Percentiles rank a stretch among this genome's conserved stretches.
Evolutionary conservation across 1,140 invertebrate species (phyloP).

Genomic region (Drosophila sechellia): DNA sequence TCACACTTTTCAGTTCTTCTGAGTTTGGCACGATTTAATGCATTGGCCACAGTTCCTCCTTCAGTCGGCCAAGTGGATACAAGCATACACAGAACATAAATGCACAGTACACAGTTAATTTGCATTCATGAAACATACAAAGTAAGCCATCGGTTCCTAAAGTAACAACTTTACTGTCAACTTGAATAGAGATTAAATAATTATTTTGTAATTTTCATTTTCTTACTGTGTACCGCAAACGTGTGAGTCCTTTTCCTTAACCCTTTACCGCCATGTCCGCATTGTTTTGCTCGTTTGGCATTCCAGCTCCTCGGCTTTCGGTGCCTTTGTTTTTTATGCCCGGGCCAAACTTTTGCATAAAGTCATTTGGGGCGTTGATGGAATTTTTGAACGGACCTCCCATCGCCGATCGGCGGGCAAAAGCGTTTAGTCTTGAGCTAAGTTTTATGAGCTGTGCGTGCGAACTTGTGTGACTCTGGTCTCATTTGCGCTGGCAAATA

Average conservation of each 20-base stretch:
- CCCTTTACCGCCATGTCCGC: constrained; percentile 24
- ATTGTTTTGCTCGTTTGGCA: constrained; percentile 54
- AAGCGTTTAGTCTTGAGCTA: constrained; percentile 47
- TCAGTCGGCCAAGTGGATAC: constrained; percentile 9
- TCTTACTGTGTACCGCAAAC: constrained; percentile 9
- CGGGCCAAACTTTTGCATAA: constrained; percentile 50
- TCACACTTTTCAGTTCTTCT: constrained; percentile 26
- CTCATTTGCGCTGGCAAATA: constrained; percentile 48
- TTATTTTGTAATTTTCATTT: not conserved
- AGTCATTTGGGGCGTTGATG: constrained; percentile 68
- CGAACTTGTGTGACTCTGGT: constrained; percentile 41
- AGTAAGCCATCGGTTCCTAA: too few species aligned
- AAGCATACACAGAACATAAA: constrained; percentile 6
- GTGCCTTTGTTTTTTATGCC: constrained; percentile 36
- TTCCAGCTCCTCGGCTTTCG: constrained; percentile 8
- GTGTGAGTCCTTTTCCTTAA: constrained; percentile 52
- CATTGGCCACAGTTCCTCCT: constrained; percentile 41
- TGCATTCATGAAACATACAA: too few species aligned
- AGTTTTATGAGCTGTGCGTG: constrained; percentile 69
- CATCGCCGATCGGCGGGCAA: constrained; percentile 4
- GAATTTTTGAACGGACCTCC: constrained; percentile 57
- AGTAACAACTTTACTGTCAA: too few species aligned
- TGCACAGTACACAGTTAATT: too few species aligned
- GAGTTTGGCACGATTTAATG: constrained; percentile 75
- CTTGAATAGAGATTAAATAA: too few species aligned